A percentile compares a stretch with the other conserved stretches of the same genome.
These are phyloP conservation scores for Leptoteleia sp. DNA, from an alignment of 1,140 invertebrate genomes.

Conservation along the genomic window DNA sequence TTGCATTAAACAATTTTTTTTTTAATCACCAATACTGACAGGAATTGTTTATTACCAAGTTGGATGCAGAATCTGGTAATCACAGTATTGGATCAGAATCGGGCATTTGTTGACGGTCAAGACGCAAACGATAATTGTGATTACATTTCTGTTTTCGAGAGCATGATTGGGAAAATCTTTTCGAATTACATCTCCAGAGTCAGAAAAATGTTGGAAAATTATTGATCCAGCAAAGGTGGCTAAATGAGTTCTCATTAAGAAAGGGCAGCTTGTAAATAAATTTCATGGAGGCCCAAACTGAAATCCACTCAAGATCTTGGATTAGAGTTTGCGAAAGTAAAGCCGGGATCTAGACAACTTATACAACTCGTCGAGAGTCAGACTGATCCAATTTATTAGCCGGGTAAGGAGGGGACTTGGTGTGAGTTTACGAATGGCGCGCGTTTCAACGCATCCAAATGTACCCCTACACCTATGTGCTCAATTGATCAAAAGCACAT, in stretches of 20 bases:
- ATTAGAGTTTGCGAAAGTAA: constrained; percentile 79
- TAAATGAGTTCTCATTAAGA: constrained; percentile 57
- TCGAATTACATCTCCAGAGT: too few relatives aligned
- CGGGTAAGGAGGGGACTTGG: constrained; percentile 56
- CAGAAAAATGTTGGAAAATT: background rate
- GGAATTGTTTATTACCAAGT: too few relatives aligned
- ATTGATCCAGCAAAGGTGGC: constrained; percentile 36
- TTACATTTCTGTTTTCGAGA: too few relatives aligned
- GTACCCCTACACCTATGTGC: too few relatives aligned
- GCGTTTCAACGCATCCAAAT: constrained; percentile 43
- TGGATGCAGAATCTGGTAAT: too few relatives aligned
- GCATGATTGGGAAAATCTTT: too few relatives aligned
- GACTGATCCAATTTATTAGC: constrained; percentile 81
- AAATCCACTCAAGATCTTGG: constrained; percentile 81
- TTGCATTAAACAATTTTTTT: too few relatives aligned
- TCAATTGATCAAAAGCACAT: too few relatives aligned
- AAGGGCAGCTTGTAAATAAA: constrained; percentile 74
- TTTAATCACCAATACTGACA: too few relatives aligned
- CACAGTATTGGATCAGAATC: too few relatives aligned
- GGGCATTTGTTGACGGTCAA: too few relatives aligned
- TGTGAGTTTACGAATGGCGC: constrained; percentile 67
- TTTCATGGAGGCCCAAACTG: constrained; percentile 72
- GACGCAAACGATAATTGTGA: too few relatives aligned
- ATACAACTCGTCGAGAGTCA: constrained; percentile 77
- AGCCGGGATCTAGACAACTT: constrained; percentile 77